Evolutionary conservation across 2,888 invertebrate genomes (phyloP).

Genomic region (Neria commutata): DNA sequence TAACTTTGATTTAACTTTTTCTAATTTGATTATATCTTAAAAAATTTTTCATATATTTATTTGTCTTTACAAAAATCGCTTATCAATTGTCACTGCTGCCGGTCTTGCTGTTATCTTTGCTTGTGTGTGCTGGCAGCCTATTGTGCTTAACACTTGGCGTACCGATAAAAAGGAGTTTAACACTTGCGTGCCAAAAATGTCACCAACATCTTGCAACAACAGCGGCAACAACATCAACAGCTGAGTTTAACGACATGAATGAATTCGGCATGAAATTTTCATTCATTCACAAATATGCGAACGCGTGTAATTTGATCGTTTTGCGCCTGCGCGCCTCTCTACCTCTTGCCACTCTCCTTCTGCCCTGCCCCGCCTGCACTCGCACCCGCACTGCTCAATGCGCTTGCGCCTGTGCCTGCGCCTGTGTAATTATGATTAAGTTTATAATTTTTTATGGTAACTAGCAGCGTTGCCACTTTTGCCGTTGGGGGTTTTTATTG

Average conservation of each 20-base stretch:
- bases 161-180: conserved; percentile 7
- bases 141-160: not conserved
- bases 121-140: not conserved
- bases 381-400: too few relatives aligned
- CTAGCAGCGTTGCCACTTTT: conserved; percentile 5
- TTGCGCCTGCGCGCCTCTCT: not conserved
- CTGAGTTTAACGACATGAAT: not conserved
- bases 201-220: too few relatives aligned
- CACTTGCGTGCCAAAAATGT: conserved; percentile 12
- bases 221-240: not conserved
- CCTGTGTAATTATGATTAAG: conserved; percentile 28
- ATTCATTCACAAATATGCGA: conserved; percentile 9
- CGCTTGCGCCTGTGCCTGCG: not conserved
- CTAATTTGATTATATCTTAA: too few relatives aligned
- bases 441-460: conserved; percentile 24
- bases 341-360: too few relatives aligned
- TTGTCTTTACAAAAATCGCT: too few relatives aligned
- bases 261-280: not conserved
- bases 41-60: too few relatives aligned
- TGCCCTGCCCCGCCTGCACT: too few relatives aligned
- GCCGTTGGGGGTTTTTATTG: too few relatives aligned
- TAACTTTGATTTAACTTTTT: too few relatives aligned
- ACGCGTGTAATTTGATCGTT: conserved; percentile 15
- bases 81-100: too few relatives aligned
- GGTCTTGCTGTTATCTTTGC: too few relatives aligned